Base-by-base conservation (phyloP, 2,113 vertebrate genomes). In the Ailurus styani region DNA sequence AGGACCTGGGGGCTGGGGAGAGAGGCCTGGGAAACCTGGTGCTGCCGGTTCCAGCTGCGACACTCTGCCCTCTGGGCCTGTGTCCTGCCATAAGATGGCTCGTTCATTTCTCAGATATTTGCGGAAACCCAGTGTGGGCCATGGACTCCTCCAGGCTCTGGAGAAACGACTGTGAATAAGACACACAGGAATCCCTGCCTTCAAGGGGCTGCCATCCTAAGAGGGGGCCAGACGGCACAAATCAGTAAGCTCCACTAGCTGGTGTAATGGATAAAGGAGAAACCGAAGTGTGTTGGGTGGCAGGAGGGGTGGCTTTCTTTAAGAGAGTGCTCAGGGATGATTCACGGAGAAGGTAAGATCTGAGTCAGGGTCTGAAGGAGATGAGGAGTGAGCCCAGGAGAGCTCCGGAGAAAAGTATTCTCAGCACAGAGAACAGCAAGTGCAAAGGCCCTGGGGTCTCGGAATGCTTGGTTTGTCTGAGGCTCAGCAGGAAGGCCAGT, bases 261-360 rank as follows among this genome's bases (percentile, higher is more conserved):
- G 31, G 62, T 3, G 62, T 18, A 7, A 0, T 0, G 13, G n/a
- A 8, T 20, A 31, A 40, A 60, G 5, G 17, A 50, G 34, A 47
- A 64, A 12, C 10, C 6, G 25, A n/a, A 52, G n/a, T 1, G 1
- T 6, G 27, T 15, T 54, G 75, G 34, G 47, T 13, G 23, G 70
- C 6, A 23, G 14, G 18, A 20, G 29, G 1, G 7, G 34, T 25
- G 68, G 18, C 42, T 6, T 1, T 37, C 79, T 60, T 34, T 37
- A 20, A 50, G 52, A 21, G 52, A 25, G 47, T 27, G 15, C 54
- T 52, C 42, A 37, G 73, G 90, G 17, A 20, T 25, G n/a, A 40
- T 25, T 66, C 29, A 6, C 9, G 17, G 21, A 23, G 57, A 31
- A 40, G 70, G 52, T 25, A 21, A n/a, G 60, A 23, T 7, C 50